These are phyloP conservation scores for Urocynchramus pylzowi DNA, from an alignment of 2,113 vertebrate species.

Conservation along the genomic window DNA sequence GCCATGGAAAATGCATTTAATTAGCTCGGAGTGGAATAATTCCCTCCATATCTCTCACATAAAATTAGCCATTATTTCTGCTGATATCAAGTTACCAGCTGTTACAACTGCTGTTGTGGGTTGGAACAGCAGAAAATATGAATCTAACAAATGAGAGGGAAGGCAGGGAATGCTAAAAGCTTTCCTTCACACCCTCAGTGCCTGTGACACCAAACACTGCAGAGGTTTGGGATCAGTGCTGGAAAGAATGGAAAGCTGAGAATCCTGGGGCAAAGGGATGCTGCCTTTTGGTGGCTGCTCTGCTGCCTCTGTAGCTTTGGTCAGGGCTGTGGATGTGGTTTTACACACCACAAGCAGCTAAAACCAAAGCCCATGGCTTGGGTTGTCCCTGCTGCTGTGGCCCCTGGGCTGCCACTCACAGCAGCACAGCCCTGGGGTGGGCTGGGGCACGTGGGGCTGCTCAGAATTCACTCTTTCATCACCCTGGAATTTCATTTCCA, in stretches of 20 bases:
- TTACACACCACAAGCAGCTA: not conserved
- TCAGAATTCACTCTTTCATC: not conserved
- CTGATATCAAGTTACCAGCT: not conserved
- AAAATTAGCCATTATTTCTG: slow-evolving; percentile 19
- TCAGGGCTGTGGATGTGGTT: not conserved
- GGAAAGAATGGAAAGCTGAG: not conserved
- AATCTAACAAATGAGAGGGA: not conserved
- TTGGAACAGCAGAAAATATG: not conserved
- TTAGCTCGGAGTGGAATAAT: not conserved
- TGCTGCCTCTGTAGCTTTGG: not conserved
- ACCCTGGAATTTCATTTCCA: not conserved
- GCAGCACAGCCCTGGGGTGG: not conserved
- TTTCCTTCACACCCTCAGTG: not conserved
- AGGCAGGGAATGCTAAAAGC: not conserved
- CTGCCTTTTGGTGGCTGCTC: not conserved
- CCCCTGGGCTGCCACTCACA: not conserved
- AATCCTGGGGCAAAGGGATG: not conserved
- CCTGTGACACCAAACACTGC: not conserved
- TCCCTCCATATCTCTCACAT: not conserved
- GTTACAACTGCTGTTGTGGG: not conserved
- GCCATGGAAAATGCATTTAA: not conserved
- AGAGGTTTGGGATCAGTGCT: not conserved
- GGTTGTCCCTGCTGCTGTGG: not conserved
- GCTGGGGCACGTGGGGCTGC: not conserved
- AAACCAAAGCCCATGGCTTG: not conserved